Conservation (phyloP, 2,797 vertebrate genomes). For the Fundulus diaphanus region DNA sequence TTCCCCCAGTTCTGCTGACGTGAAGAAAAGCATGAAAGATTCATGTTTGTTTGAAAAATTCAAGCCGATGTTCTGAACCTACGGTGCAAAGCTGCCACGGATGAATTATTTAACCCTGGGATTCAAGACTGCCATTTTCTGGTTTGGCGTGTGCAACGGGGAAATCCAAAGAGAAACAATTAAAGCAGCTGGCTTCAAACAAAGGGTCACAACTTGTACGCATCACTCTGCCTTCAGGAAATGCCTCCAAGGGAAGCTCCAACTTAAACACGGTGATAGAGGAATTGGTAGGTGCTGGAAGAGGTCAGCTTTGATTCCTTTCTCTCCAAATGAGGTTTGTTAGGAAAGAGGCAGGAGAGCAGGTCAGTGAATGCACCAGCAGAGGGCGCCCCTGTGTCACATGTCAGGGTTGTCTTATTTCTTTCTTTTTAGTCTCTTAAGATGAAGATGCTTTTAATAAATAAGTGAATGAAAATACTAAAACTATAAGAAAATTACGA, state of each 20-base stretch:
- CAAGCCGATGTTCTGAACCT: conserved; percentile 81
- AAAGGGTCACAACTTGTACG: not conserved
- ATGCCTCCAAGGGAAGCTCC: not conserved
- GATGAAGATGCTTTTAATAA: not conserved
- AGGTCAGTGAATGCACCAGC: conserved; percentile 65
- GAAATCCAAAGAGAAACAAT: conserved; percentile 42
- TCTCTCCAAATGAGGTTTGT: not conserved
- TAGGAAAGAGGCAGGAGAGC: conserved; percentile 15
- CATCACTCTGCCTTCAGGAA: not conserved
- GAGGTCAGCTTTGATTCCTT: not conserved
- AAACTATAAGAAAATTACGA: not conserved
- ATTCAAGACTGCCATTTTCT: conserved; percentile 58
- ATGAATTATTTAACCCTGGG: conserved; percentile 76
- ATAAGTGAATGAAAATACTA: not conserved
- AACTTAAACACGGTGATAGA: not conserved
- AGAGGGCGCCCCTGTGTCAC: conserved; percentile 75
- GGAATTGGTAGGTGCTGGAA: not conserved
- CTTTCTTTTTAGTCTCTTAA: not conserved
- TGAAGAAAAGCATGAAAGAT: conserved; percentile 79
- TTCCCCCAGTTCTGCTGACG: conserved; percentile 74
- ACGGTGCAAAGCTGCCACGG: conserved; percentile 63
- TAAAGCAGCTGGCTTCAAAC: conserved; percentile 14
- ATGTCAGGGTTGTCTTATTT: conserved; percentile 10
- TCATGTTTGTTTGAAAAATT: conserved; percentile 82
- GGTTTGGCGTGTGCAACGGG: conserved; percentile 41